Percentiles rank a stretch among this genome's conserved stretches.
Evolutionary conservation across 1,140 invertebrate genomes (phyloP).

Genomic region (Drosophila pseudoobscura): DNA sequence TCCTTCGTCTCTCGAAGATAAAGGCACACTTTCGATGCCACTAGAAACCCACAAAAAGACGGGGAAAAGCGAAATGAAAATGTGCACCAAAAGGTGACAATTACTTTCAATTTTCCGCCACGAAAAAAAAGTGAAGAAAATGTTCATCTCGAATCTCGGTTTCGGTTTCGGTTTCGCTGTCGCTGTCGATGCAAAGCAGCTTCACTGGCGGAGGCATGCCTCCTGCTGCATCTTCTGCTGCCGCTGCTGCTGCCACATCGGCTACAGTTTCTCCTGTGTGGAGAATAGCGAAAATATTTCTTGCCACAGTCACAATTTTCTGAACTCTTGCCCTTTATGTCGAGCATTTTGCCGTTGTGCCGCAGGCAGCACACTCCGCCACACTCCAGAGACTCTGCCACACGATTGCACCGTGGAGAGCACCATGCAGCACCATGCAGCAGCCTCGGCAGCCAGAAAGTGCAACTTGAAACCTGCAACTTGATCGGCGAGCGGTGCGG

Average conservation of each 20-base stretch:
- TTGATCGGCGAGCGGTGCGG: constrained; percentile 48
- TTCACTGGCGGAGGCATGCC: constrained; percentile 14
- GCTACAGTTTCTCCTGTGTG: constrained; percentile 64
- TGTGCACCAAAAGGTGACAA: constrained; percentile 69
- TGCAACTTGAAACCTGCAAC: constrained; percentile 80
- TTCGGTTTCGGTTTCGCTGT: constrained; percentile 32
- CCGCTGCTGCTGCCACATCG: constrained; percentile 8
- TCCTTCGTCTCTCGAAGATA: constrained; percentile 7
- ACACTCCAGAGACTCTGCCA: constrained; percentile 23
- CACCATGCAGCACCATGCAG: constrained; percentile 14
- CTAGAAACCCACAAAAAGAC: constrained; percentile 4
- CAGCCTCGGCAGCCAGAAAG: constrained; percentile 60
- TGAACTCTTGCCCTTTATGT: constrained; percentile 82
- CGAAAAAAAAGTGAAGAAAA: constrained; percentile 19
- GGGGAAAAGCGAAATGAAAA: constrained; percentile 37
- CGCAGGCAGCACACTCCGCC: constrained; percentile 60
- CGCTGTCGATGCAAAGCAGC: constrained; percentile 38
- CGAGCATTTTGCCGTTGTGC: constrained; percentile 62
- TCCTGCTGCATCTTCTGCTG: constrained; percentile 13
- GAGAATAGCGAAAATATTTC: constrained; percentile 54
- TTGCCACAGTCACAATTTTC: constrained; percentile 73
- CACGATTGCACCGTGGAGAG: constrained; percentile 35
- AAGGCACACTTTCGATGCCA: constrained; percentile 55
- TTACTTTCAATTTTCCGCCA: constrained; percentile 75
- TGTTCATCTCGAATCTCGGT: constrained; percentile 25